These are phyloP conservation scores for Rhabdomys pumilio DNA, from an alignment of 2,797 vertebrate genomes.

Conservation along the genomic window DNA sequence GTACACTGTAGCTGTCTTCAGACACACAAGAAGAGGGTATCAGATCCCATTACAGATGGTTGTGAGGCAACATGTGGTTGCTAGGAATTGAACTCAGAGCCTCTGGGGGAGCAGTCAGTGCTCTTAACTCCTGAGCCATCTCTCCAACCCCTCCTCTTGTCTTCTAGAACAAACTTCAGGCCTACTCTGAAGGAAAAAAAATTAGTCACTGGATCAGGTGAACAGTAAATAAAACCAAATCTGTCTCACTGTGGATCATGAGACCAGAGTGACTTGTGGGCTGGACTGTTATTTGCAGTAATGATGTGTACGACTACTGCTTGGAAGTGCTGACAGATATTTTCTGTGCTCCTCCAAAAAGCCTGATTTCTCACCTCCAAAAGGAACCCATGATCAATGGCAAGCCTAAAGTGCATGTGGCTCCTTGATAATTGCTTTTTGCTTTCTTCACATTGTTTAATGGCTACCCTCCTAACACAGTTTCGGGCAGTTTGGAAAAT, in stretches of 20 bases:
- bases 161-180: background rate
- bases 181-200: background rate
- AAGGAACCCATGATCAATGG: conserved; percentile 29
- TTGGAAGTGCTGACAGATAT: background rate
- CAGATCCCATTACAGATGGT: no score
- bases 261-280: background rate
- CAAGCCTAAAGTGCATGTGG: background rate
- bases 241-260: background rate
- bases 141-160: background rate
- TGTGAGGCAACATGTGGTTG: no score
- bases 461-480: conserved; percentile 2
- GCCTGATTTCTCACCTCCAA: background rate
- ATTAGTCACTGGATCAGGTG: background rate
- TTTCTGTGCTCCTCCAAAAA: conserved; percentile 18
- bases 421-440: conserved; percentile 52
- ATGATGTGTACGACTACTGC: background rate
- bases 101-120: no score
- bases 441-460: background rate
- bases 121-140: no score
- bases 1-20: no score
- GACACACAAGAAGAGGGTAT: no score
- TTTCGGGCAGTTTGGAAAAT: background rate
- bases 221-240: background rate
- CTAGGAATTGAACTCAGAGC: no score
- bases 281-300: background rate